These are phyloP conservation scores for Ophiodon elongatus DNA, from an alignment of 2,113 vertebrate genomes.

Conservation along the genomic window DNA sequence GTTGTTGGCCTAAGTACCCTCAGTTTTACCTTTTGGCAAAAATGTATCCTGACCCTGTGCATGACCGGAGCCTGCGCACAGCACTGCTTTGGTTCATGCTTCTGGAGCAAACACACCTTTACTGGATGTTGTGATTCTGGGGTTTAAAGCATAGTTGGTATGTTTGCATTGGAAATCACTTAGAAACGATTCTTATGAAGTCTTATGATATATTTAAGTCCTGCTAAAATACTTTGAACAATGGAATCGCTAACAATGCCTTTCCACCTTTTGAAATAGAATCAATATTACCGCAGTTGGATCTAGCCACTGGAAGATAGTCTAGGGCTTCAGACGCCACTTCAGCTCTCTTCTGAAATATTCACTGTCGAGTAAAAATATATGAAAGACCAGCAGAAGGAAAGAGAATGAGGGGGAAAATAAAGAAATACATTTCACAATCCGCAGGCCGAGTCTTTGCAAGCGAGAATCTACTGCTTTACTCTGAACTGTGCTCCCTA, in stretches of 20 bases:
- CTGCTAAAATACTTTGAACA: not conserved
- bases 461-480: conserved; percentile 24
- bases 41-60: not conserved
- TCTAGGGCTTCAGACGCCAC: not conserved
- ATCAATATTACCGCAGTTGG: not conserved
- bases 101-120: not conserved
- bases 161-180: not conserved
- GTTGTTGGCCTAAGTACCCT: conserved; percentile 18
- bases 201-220: not conserved
- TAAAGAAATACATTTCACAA: conserved; percentile 14
- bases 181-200: no score
- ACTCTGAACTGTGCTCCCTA: conserved; percentile 4
- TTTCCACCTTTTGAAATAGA: not conserved
- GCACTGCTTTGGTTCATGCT: not conserved
- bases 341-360: not conserved
- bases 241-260: not conserved
- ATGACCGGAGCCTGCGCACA: not conserved
- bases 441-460: not conserved
- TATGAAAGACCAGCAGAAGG: not conserved
- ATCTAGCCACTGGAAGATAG: conserved; percentile 1
- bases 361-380: not conserved
- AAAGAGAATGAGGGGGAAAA: not conserved
- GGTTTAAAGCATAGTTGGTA: not conserved
- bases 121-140: not conserved
- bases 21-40: conserved; percentile 12